Percentiles rank a stretch among this genome's conserved stretches.
These are phyloP conservation scores for Neogale vison DNA, from an alignment of 2,113 vertebrate genomes.

Conservation along the genomic window DNA sequence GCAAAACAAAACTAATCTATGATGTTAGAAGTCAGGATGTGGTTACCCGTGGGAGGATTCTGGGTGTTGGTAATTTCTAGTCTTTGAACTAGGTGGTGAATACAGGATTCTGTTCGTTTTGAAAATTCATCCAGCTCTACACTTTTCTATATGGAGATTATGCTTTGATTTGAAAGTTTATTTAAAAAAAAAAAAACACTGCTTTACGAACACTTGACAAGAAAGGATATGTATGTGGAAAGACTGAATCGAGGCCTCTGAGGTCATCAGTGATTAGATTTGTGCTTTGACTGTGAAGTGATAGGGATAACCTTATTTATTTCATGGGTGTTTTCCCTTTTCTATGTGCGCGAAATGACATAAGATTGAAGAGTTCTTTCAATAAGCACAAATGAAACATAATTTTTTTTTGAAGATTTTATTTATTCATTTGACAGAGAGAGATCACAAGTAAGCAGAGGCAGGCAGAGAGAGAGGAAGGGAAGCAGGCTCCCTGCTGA, in stretches of 20 bases:
- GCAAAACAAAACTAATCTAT: neutral
- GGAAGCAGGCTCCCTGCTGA: too few relatives aligned
- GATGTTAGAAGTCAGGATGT: neutral
- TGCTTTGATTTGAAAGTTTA: neutral
- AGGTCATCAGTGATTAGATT: neutral
- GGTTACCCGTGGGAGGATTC: neutral
- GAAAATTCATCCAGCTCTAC: neutral
- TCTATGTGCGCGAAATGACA: neutral
- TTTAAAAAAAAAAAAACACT: neutral
- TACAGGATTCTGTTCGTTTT: neutral
- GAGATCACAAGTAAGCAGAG: too few relatives aligned
- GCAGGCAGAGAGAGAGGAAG: too few relatives aligned
- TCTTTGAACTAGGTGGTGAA: neutral
- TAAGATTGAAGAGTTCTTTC: neutral
- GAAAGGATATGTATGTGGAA: neutral
- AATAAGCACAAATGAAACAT: neutral
- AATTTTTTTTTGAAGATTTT: too few relatives aligned
- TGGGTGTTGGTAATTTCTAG: neutral
- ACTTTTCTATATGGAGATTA: neutral
- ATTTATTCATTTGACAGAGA: too few relatives aligned
- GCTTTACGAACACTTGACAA: neutral
- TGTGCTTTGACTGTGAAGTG: neutral
- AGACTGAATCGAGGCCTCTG: neutral
- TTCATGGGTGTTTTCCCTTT: neutral
- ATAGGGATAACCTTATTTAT: neutral